A percentile compares a stretch with the other conserved stretches of the same genome.
These are phyloP conservation scores for Dryobotodes eremita DNA, from an alignment of 2,888 invertebrate genomes.

Conservation along the genomic window DNA sequence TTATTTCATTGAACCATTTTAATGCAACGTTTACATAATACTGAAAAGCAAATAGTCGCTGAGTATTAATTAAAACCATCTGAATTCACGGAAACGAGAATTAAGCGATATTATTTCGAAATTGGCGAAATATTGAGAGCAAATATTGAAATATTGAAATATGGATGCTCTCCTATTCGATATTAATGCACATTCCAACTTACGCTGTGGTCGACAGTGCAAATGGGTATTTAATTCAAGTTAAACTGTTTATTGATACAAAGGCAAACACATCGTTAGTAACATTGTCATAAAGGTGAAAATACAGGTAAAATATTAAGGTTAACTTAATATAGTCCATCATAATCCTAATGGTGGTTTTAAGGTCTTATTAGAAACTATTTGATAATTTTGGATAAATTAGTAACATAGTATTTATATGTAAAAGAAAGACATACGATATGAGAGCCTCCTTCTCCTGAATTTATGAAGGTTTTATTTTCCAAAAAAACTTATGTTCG, in stretches of 20 bases:
- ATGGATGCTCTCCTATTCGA: not conserved
- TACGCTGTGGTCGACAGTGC: not conserved
- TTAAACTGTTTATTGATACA: not conserved
- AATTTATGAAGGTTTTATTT: too few relatives aligned
- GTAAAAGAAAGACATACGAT: not conserved
- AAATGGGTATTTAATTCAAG: not conserved
- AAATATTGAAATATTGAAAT: too few relatives aligned
- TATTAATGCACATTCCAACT: not conserved
- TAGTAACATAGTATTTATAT: not conserved
- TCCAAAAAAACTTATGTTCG: too few relatives aligned
- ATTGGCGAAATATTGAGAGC: not conserved
- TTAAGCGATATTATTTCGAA: not conserved
- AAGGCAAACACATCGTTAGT: not conserved
- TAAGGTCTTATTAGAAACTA: not conserved
- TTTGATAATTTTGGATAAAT: not conserved
- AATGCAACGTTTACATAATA: not conserved
- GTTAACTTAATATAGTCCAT: too few relatives aligned
- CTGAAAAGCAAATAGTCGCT: not conserved
- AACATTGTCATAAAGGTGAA: not conserved
- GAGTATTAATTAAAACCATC: not conserved
- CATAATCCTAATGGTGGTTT: not conserved
- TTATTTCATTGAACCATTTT: too few relatives aligned
- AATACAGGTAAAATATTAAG: not conserved
- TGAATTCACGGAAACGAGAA: not conserved
- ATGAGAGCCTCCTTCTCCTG: not conserved